A percentile compares a stretch with the other conserved stretches of the same genome.
Evolutionary conservation across 1,140 invertebrate species (phyloP).

Genomic region (Trissolcus basalis): DNA sequence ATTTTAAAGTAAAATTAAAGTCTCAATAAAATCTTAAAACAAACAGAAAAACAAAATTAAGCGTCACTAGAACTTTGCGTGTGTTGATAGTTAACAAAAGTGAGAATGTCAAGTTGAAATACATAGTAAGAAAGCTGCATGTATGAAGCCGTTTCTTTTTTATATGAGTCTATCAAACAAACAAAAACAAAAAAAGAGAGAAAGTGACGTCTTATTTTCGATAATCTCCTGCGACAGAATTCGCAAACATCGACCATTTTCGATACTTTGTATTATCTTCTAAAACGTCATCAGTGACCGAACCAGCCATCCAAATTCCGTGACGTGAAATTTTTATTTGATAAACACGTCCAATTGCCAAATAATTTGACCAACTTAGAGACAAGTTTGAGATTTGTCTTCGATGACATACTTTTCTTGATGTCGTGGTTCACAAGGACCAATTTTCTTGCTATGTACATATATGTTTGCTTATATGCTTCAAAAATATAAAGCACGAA

Average conservation of each 20-base stretch:
- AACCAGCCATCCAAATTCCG: conserved; percentile 63
- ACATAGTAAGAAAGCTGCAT: conserved; percentile 57
- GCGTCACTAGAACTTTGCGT: conserved; percentile 60
- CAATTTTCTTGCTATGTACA: conserved; percentile 47
- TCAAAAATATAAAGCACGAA: conserved; percentile 30
- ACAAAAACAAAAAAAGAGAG: conserved; percentile 37
- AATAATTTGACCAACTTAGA: background rate
- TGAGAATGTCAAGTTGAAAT: conserved; percentile 60
- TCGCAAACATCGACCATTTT: conserved; percentile 56
- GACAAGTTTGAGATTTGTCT: conserved; percentile 55
- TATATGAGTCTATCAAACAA: conserved; percentile 39
- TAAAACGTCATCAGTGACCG: conserved; percentile 39
- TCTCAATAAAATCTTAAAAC: no score
- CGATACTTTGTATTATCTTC: conserved; percentile 46
- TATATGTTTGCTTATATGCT: conserved; percentile 54
- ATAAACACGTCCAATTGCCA: conserved; percentile 4
- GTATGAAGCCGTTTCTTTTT: conserved; percentile 55
- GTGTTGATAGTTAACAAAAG: conserved; percentile 57
- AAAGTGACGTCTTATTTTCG: conserved; percentile 69
- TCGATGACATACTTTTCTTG: conserved; percentile 52
- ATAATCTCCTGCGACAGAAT: conserved; percentile 57
- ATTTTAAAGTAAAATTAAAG: no score
- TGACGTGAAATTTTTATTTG: conserved; percentile 51
- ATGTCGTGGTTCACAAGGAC: conserved; percentile 36
- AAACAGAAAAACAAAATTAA: conserved; percentile 33